These are phyloP conservation scores for Xestia sexstrigata DNA, from an alignment of 2,888 invertebrate genomes.

Conservation along the genomic window DNA sequence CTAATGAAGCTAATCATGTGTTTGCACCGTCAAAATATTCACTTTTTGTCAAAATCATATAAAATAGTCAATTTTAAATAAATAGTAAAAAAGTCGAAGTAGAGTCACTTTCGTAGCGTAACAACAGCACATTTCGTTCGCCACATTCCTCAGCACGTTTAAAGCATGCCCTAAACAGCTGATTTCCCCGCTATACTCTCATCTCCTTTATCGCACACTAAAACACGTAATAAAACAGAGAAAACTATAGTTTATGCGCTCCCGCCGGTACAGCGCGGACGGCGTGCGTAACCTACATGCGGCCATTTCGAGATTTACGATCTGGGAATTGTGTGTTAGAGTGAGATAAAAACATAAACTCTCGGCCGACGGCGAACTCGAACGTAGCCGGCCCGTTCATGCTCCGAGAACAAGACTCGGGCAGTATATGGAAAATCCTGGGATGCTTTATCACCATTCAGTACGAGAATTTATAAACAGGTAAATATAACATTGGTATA, in stretches of 20 bases:
- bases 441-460: slow-evolving; percentile 60
- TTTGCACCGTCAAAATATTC: slow-evolving; percentile 3
- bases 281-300: slow-evolving; percentile 91
- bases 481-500: not conserved
- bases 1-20: slow-evolving; percentile 10
- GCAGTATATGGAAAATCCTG: slow-evolving; percentile 77
- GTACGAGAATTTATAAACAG: slow-evolving; percentile 21
- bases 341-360: slow-evolving; percentile 89
- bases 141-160: slow-evolving; percentile 90
- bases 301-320: slow-evolving; percentile 91
- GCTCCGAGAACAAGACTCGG: slow-evolving; percentile 83
- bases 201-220: slow-evolving; percentile 88
- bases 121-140: slow-evolving; percentile 86
- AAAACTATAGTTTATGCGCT: slow-evolving; percentile 90
- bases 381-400: slow-evolving; percentile 83
- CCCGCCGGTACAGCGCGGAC: slow-evolving; percentile 87
- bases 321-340: slow-evolving; percentile 91
- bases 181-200: slow-evolving; percentile 88
- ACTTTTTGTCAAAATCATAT: slow-evolving; percentile 6
- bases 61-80: slow-evolving; percentile 29
- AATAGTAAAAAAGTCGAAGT: slow-evolving; percentile 68
- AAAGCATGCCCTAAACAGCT: slow-evolving; percentile 91
- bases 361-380: slow-evolving; percentile 85
- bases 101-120: slow-evolving; percentile 80
- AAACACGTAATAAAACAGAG: slow-evolving; percentile 90